Evolutionary conservation across 2,888 invertebrate species (phyloP).

Genomic region (Ornithoptera priamus): DNA sequence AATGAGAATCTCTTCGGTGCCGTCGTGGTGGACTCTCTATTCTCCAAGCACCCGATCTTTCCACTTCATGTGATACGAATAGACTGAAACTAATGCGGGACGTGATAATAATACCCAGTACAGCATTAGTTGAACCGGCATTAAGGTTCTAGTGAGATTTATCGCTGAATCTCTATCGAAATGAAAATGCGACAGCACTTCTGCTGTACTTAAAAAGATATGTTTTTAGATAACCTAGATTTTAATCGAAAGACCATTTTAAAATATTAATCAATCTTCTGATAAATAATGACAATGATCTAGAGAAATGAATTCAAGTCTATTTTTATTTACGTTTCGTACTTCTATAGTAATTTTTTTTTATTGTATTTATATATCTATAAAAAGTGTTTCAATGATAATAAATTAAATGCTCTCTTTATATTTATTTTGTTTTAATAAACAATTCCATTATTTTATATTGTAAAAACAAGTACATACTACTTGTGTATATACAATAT

Average conservation of each 20-base stretch:
- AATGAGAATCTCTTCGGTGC: not conserved
- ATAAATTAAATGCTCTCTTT: no score
- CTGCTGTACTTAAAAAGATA: not conserved
- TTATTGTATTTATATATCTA: no score
- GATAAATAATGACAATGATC: no score
- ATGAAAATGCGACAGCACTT: constrained; percentile 3
- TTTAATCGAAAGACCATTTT: not conserved
- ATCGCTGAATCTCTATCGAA: constrained; percentile 18
- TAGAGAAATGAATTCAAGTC: no score
- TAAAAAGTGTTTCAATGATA: no score
- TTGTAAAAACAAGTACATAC: not conserved
- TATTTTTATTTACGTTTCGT: no score
- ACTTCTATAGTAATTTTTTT: no score
- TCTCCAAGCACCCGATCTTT: constrained; percentile 15
- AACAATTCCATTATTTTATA: no score
- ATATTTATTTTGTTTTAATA: no score
- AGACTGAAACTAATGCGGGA: constrained; percentile 20
- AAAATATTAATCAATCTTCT: not conserved
- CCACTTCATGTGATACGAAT: constrained; percentile 13
- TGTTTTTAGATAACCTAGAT: not conserved
- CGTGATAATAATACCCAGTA: constrained; percentile 22
- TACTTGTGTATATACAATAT: not conserved
- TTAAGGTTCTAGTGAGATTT: constrained; percentile 23
- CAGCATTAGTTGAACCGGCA: constrained; percentile 9
- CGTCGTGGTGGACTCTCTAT: constrained; percentile 1